These are phyloP conservation scores for Apamea monoglypha DNA, from an alignment of 2,888 invertebrate species.

Conservation along the genomic window DNA sequence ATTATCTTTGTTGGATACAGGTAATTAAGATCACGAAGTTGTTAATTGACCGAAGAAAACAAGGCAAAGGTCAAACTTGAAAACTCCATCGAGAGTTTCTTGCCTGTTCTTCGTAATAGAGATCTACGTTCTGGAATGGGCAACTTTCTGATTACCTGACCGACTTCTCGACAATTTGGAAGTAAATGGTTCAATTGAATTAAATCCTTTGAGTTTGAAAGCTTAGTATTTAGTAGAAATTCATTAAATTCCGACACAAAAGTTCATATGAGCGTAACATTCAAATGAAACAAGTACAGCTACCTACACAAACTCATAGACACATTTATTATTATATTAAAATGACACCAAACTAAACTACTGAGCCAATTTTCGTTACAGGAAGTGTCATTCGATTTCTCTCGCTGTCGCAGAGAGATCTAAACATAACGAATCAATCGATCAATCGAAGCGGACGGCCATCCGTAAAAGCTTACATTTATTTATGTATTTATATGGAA, in stretches of 20 bases:
- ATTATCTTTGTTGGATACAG: background rate
- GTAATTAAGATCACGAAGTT: background rate
- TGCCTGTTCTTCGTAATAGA: background rate
- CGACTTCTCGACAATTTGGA: background rate
- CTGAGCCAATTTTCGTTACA: slow-evolving; percentile 36
- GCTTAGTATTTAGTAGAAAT: background rate
- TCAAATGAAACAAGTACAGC: background rate
- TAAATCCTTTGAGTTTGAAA: background rate
- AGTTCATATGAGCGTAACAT: background rate
- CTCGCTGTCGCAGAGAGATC: slow-evolving; percentile 40
- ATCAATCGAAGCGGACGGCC: slow-evolving; percentile 41
- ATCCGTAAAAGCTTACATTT: slow-evolving; percentile 46
- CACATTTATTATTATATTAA: background rate
- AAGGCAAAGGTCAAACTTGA: background rate
- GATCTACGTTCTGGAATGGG: background rate
- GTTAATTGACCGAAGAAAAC: background rate
- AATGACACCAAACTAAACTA: slow-evolving; percentile 10
- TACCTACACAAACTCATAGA: background rate
- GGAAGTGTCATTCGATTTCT: slow-evolving; percentile 60
- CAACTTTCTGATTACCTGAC: background rate
- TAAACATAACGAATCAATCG: slow-evolving; percentile 42
- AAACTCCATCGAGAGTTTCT: background rate
- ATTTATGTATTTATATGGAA: slow-evolving; percentile 29
- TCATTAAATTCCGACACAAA: background rate
- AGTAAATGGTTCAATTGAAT: background rate